Base-by-base conservation (phyloP, 2,113 vertebrate genomes). In the Arothron firmamentum region DNA sequence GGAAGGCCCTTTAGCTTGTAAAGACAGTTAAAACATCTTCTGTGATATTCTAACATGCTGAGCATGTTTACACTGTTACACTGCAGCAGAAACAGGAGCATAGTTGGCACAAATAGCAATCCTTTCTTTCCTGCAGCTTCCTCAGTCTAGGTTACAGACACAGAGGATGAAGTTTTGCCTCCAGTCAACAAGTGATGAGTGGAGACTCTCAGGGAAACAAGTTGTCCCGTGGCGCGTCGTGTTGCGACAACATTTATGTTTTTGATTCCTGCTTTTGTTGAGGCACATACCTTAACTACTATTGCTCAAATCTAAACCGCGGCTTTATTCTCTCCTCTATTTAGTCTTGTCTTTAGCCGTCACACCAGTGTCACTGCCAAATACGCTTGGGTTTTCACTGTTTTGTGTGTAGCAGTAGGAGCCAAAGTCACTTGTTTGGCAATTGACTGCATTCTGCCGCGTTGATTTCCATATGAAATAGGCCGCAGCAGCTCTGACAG, bases 391-490 rank as follows among this genome's bases (percentile, higher is more conserved):
- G 47, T 70, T 80, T 83, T 77, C 77, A 79, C 65, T 65, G 69
- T 78, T 86, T 84, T 85, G 83, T 88, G 76, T 80, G 79, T 75
- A 62, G 68, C 60, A 67, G 50, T 72, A 52, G 80, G 85, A 87
- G 88, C 85, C 90, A 90, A 91, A 91, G 88, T 91, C 88, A 90
- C 89, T 92, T 90, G 91, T 90, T 91, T 90, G 87, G 88, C 89
- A 88, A 87, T 90, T 88, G 89, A 92, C 86, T 85, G 89, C 88
- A 85, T 92, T 90, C 88, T 86, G 87, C 85, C 65, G 79, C 86
- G 73, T 88, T 76, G 83, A 92, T 92, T 92, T 91, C 90, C 91
- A 92, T 92, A 92, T 92, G 89, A 92, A 92, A 91, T 56, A 65
- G 79, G 73, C 85, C 78, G 85, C 86, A 71, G 87, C 88, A 62